A percentile compares a stretch with the other conserved stretches of the same genome.
Evolutionary conservation across 2,797 vertebrate genomes (phyloP).

Genomic region (Enteromius paludinosus): DNA sequence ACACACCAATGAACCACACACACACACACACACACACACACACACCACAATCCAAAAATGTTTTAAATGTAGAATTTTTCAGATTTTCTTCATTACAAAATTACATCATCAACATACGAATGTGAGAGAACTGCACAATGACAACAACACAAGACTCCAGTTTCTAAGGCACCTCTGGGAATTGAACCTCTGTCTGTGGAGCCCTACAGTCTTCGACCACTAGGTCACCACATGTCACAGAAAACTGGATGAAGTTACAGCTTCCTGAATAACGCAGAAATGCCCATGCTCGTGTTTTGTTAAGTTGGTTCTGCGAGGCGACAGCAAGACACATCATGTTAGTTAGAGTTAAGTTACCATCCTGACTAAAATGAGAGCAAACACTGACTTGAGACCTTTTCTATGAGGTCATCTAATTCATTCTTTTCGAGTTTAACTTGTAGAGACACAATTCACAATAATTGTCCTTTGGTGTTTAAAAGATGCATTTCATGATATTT

Average conservation of each 20-base stretch:
- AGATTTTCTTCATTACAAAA: not conserved
- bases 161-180: slow-evolving; percentile 5
- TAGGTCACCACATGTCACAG: slow-evolving; percentile 19
- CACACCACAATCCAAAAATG: not conserved
- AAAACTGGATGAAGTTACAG: slow-evolving; percentile 17
- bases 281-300: slow-evolving; percentile 9
- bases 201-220: not conserved
- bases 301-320: slow-evolving; percentile 5
- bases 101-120: not conserved
- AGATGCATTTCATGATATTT: not conserved
- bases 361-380: slow-evolving; percentile 1
- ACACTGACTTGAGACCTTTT: not conserved
- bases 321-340: not conserved
- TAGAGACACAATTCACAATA: not conserved
- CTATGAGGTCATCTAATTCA: not conserved
- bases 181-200: slow-evolving; percentile 8
- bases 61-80: not conserved
- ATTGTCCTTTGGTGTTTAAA: not conserved
- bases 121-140: not conserved
- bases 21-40: not conserved
- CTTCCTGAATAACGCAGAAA: slow-evolving; percentile 26
- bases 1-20: slow-evolving; percentile 53
- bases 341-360: slow-evolving; percentile 11
- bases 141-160: not conserved
- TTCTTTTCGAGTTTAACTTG: not conserved